Base-by-base conservation (phyloP, 2,113 vertebrate genomes). In the Semicossyphus pulcher region DNA sequence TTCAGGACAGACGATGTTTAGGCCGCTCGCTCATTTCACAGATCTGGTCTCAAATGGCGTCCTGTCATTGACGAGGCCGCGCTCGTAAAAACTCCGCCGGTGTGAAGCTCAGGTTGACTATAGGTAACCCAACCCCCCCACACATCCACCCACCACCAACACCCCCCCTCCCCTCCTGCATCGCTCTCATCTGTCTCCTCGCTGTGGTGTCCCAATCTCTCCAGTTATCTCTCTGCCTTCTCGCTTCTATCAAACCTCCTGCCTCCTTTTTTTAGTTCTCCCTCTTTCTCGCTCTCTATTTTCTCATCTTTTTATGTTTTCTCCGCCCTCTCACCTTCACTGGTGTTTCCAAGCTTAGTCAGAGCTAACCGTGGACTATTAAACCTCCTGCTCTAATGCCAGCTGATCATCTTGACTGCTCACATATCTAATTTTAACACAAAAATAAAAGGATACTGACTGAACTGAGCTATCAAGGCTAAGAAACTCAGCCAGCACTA, bases 1-100 rank as follows among this genome's bases (percentile, higher is more conserved):
- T 94, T 83, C 87, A 66, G 91, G 93, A 92, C 93, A 94, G 93
- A 94, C 88, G 65, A 48, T 73, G 74, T 73, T 72, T 89, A 91
- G 90, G 87, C 85, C 86, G 84, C 86, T 87, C 86, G 86, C 21
- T 89, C 86, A 85, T 80, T 76, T 84, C 76, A 83, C 86, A 80
- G 87, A 89, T 86, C 89, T 85, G 39, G 67, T 86, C 75, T 83
- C 87, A 76, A 87, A 87, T 80, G 83, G 80, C 87, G 76, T 76
- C 86, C 86, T 81, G 83, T 73, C 79, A 83, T 80, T 86, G 78
- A 68, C 72, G 63, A 86, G 78, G 88, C 86, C 7, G 63, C 73
- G 67, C 78, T 81, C 73, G 66, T 87, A 83, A 84, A 91, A 86
- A 87, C 76, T 82, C 83, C 75, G 62, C 76, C 82, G 86, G 69